These are phyloP conservation scores for Drosophila maculinotata DNA, from an alignment of 2,888 invertebrate species.

Conservation along the genomic window DNA sequence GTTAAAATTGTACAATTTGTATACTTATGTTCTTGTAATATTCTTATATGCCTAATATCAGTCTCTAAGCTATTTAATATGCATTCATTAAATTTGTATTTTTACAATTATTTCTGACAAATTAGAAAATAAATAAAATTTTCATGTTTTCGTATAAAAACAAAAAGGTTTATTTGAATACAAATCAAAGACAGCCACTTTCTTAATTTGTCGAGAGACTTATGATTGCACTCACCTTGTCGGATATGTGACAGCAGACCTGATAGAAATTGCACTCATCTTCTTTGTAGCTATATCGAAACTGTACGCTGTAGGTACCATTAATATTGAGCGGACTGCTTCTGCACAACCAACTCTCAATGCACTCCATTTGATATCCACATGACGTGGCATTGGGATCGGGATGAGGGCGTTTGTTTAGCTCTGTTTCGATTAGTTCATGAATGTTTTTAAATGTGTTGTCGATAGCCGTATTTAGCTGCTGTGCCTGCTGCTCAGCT, in stretches of 20 bases:
- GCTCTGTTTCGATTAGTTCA: too few relatives aligned
- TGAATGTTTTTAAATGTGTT: conserved; percentile 3
- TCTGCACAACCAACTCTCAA: conserved; percentile 21
- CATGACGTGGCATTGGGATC: conserved; percentile 1
- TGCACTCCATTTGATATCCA: conserved; percentile 24
- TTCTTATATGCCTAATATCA: too few relatives aligned
- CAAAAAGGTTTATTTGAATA: too few relatives aligned
- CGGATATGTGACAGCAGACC: conserved; percentile 20
- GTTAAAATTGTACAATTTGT: too few relatives aligned
- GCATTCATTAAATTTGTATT: too few relatives aligned
- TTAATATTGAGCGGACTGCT: background rate
- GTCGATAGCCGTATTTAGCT: background rate
- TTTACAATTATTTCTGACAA: too few relatives aligned
- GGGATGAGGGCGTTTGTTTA: background rate
- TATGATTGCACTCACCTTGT: conserved; percentile 12
- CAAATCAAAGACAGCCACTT: too few relatives aligned
- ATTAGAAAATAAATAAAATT: too few relatives aligned
- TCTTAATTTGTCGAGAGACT: too few relatives aligned
- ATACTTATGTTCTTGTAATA: too few relatives aligned
- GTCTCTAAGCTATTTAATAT: too few relatives aligned
- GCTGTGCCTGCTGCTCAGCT: background rate
- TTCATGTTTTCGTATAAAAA: too few relatives aligned
- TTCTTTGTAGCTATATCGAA: background rate
- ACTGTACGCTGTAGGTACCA: background rate
- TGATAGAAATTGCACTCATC: conserved; percentile 11